Evolutionary conservation across 2,888 invertebrate species (phyloP), one percentile per base, ranked within the genome.

Genomic region (Chymomyza amoena): DNA sequence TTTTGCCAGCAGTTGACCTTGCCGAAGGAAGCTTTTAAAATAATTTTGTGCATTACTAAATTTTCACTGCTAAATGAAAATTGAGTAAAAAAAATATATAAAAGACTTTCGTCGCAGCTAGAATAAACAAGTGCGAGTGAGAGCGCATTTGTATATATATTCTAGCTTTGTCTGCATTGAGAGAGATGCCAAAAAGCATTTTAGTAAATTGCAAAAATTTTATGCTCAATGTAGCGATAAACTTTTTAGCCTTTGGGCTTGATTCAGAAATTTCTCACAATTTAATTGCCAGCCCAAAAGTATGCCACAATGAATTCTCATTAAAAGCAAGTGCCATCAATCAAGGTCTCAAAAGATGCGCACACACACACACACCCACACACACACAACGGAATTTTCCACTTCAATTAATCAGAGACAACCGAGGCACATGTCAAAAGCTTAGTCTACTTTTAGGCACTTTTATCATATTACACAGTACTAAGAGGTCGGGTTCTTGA

Each of bases 251-350:
- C 39, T 45, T 45, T 45, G 39, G n/a, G 57, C 25, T 52, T 60
- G 15, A 13, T 6, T 45, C 18, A 32, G n/a, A 60, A 32, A n/a
- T 60, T 28, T 62, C 64, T 45, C 18, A 64, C 75, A 69, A 66
- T 75, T 63, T 67, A 63, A 75, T 79, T 77, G 68, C 51, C 63
- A 69, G 70, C 63, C 63, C 45, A 50, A 69, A 70, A 71, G 77
- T 79, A 71, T 73, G 77, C 79, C 81, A 69, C 79, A 81, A 81
- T 79, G 79, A 77, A 79, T 81, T 80, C 77, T 81, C 79, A 80
- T 80, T 81, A 80, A 77, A 81, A 65, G 70, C 80, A 79, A 80
- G 79, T 79, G 77, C 77, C 79, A 79, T 79, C 79, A 79, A 79
- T 79, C 79, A 79, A 45, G 64, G 70, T 56, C 81, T 69, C 79